Evolutionary conservation across 2,888 invertebrate genomes (phyloP).

Genomic region (Rotaria socialis): DNA sequence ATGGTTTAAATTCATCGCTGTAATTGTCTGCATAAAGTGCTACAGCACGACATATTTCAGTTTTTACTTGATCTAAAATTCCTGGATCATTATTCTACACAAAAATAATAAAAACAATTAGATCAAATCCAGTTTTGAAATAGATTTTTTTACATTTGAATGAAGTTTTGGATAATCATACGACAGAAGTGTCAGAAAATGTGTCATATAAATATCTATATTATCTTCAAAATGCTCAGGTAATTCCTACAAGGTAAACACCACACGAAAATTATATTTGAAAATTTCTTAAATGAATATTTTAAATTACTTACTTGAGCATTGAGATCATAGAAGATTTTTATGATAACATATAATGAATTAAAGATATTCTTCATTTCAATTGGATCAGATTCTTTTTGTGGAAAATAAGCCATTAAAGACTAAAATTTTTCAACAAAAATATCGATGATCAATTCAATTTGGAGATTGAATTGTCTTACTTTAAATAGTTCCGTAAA

Average conservation of each 20-base stretch:
- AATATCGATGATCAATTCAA: too few species aligned
- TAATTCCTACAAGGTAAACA: constrained; percentile 67
- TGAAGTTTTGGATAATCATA: constrained; percentile 73
- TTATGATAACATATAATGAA: constrained; percentile 79
- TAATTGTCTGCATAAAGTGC: constrained; percentile 90
- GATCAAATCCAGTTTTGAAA: constrained; percentile 26
- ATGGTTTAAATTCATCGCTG: constrained; percentile 88
- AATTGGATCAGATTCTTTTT: constrained; percentile 46
- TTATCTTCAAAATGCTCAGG: constrained; percentile 99
- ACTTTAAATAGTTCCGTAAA: constrained; percentile 83
- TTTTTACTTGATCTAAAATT: constrained; percentile 80
- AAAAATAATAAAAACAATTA: constrained; percentile 12
- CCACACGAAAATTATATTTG: background rate
- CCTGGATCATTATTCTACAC: constrained; percentile 75
- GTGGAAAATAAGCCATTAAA: background rate
- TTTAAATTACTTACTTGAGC: constrained; percentile 67
- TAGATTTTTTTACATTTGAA: constrained; percentile 63
- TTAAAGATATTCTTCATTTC: constrained; percentile 81
- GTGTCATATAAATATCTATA: constrained; percentile 87
- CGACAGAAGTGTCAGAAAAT: constrained; percentile 76
- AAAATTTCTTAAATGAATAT: too few species aligned
- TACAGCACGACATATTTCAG: constrained; percentile 92
- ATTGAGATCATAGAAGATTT: constrained; percentile 93
- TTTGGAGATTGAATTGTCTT: constrained; percentile 47
- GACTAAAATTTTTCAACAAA: background rate